phyloP scores from a whole-genome alignment of 1,140 invertebrate genomes.

The Aphaenogaster floridana region DNA sequence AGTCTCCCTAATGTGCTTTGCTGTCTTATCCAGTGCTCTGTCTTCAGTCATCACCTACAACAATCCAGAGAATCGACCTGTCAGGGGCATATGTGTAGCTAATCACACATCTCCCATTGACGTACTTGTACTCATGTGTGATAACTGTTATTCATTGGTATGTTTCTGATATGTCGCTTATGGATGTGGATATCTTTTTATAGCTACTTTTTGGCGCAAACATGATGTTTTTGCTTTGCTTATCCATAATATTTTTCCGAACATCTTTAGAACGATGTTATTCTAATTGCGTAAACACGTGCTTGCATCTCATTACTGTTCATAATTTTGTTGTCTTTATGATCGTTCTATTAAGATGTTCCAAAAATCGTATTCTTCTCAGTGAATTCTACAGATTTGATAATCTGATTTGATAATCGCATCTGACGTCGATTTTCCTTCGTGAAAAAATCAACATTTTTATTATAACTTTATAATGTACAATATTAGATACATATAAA shows the following conservation, averaged over 20 bases:
- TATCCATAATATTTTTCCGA: background rate
- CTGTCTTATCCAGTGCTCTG: slow-evolving; percentile 94
- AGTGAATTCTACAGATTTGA: background rate
- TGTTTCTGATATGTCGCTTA: slow-evolving; percentile 78
- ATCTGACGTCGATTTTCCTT: background rate
- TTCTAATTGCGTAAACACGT: background rate
- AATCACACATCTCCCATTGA: slow-evolving; percentile 99
- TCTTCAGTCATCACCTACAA: slow-evolving; percentile 97
- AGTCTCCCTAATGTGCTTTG: slow-evolving; percentile 95
- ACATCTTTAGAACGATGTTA: slow-evolving; percentile 12
- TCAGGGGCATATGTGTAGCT: slow-evolving; percentile 98
- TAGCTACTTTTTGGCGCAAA: background rate
- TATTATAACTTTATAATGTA: background rate
- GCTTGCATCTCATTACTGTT: background rate
- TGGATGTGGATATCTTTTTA: background rate
- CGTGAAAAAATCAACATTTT: background rate
- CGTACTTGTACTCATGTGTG: slow-evolving; percentile 98
- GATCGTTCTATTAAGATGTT: background rate
- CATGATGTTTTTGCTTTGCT: background rate
- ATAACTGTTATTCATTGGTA: slow-evolving; percentile 99
- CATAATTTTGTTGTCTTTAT: slow-evolving; percentile 9
- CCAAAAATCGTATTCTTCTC: slow-evolving; percentile 10
- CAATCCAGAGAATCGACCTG: slow-evolving; percentile 93
- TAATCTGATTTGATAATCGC: background rate
- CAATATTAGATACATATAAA: background rate